Base-by-base conservation (phyloP, 2,888 invertebrate species). In the Achlya flavicornis region DNA sequence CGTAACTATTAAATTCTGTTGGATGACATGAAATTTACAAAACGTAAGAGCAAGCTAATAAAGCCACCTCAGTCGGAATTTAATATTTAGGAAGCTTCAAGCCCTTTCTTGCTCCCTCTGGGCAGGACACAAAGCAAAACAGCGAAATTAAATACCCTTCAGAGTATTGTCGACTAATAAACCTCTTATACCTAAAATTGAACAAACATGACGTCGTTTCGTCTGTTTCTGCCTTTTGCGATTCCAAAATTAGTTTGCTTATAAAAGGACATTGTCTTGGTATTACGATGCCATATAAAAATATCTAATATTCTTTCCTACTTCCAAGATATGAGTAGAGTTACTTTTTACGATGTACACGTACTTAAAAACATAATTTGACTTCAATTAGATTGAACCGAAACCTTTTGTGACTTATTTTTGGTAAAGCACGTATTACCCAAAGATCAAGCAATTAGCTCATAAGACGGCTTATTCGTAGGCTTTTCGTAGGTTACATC, bases 231-330 rank as follows among this genome's bases (percentile, higher is more conserved):
- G 26, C 6, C 41, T 26, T 60, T 41, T 38, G 58, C 4, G 58
- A 41, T 60, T 60, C 19, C 7, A 19, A 60, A 60, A 41, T 60
- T 60, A 41, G 35, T 60, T 41, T 60, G 7, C 14, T 10, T 26
- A 43, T 60, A 41, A 26, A 38, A 59, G 19, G 38, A 60, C 43
- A 59, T 59, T 10, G n/a, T 38, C 26, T 60, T 19, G 10, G 53
- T 19, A 53, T n/a, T 53, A 53, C 53, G 19, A 60, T 41, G 19
- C 6, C 43, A 60, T 60, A 41, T 41, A 60, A 58, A 57, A 33
- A 19, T 60, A 41, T 19, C 19, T 53, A 19, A 53, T 53, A 53
- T 53, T 53, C 53, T 16, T 19, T 10, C 19, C 53, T 8, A 53
- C 19, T 53, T 14, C 19, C 10, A 19, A 53, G 19, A 53, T 53